phyloP scores from a whole-genome alignment of 1,140 invertebrate species.

The Zaprionus taronus region DNA sequence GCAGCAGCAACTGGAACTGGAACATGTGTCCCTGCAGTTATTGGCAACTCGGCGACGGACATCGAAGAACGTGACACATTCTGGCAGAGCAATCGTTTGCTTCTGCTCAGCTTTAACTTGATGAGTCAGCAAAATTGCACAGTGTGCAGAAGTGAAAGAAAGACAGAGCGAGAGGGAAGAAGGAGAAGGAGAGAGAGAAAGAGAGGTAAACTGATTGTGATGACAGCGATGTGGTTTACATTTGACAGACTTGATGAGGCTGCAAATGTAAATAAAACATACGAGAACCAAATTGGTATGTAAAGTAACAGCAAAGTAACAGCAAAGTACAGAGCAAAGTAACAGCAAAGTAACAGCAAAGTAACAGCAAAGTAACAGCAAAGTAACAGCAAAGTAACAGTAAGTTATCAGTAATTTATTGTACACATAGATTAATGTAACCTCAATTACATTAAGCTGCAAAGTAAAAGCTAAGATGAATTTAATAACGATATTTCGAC shows the following conservation, averaged over 20 bases:
- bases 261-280: not conserved
- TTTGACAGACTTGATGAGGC: conserved; percentile 26
- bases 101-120: conserved; percentile 40
- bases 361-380: not conserved
- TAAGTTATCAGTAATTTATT: too few relatives aligned
- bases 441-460: too few relatives aligned
- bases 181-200: not conserved
- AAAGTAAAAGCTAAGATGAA: too few relatives aligned
- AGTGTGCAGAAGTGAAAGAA: not conserved
- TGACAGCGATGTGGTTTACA: conserved; percentile 54
- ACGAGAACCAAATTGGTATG: not conserved
- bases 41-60: conserved; percentile 64
- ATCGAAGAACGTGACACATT: conserved; percentile 73
- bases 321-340: too few relatives aligned
- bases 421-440: too few relatives aligned
- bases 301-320: not conserved
- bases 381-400: not conserved
- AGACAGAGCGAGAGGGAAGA: not conserved
- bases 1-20: conserved; percentile 54
- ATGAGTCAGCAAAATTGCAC: conserved; percentile 31
- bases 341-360: not conserved
- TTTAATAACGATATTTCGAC: too few relatives aligned
- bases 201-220: conserved; percentile 27
- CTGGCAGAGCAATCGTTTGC: conserved; percentile 20
- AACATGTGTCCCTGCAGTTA: conserved; percentile 74